These are phyloP conservation scores for Microtus montanus DNA, from an alignment of 2,113 vertebrate species.

Conservation along the genomic window DNA sequence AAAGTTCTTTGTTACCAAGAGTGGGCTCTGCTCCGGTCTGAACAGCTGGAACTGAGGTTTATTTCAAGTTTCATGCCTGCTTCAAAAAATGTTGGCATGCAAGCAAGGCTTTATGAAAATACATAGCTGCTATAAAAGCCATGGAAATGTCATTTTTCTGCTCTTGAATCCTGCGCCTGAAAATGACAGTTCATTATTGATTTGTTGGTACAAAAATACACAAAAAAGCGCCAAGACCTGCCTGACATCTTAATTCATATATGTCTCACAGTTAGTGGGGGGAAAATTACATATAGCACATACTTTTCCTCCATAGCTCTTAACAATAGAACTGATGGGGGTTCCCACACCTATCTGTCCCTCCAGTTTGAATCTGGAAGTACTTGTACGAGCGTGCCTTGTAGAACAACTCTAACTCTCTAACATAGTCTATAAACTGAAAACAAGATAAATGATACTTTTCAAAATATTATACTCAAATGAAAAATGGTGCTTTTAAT, in stretches of 20 bases:
- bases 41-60: constrained; percentile 49
- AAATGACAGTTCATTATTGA: constrained; percentile 57
- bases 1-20: constrained; percentile 56
- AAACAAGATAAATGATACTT: constrained; percentile 42
- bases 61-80: constrained; percentile 62
- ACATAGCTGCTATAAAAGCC: constrained; percentile 51
- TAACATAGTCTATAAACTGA: background rate
- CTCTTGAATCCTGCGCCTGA: background rate
- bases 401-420: background rate
- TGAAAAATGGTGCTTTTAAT: background rate
- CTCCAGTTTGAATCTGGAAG: constrained; percentile 26
- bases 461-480: background rate
- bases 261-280: background rate
- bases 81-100: constrained; percentile 61
- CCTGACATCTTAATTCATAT: constrained; percentile 35
- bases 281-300: background rate
- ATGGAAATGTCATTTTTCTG: constrained; percentile 54
- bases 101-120: constrained; percentile 61
- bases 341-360: background rate
- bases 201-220: constrained; percentile 52
- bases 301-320: constrained; percentile 36
- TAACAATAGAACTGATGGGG: background rate
- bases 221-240: constrained; percentile 44
- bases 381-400: background rate
- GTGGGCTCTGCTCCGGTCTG: background rate